These are phyloP conservation scores for Hyposoter dolosus DNA, from an alignment of 2,888 invertebrate species.

Conservation along the genomic window DNA sequence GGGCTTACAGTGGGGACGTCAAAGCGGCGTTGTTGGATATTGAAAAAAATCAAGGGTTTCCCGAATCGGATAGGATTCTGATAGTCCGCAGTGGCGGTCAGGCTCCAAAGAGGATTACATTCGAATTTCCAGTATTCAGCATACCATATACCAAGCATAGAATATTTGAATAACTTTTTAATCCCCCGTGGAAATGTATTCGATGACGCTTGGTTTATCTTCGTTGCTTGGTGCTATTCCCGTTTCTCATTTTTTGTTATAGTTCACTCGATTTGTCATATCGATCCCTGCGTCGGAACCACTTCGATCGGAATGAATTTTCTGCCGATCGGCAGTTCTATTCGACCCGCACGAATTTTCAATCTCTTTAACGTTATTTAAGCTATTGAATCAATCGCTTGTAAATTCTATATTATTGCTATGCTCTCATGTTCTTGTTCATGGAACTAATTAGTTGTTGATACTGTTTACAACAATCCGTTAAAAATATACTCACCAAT, in stretches of 20 bases:
- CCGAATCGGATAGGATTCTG: constrained; percentile 39
- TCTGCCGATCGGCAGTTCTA: background rate
- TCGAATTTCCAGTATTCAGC: constrained; percentile 76
- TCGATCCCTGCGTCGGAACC: background rate
- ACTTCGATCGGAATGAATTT: background rate
- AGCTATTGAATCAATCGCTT: background rate
- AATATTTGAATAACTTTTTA: constrained; percentile 80
- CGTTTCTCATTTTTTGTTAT: background rate
- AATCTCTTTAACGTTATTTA: background rate
- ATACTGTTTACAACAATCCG: background rate
- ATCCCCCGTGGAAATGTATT: constrained; percentile 73
- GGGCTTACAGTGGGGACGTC: background rate
- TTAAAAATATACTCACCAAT: background rate
- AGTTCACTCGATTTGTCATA: constrained; percentile 5
- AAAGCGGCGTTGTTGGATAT: background rate
- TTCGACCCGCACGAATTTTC: background rate
- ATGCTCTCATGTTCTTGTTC: background rate
- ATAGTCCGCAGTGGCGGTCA: constrained; percentile 33
- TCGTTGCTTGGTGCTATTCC: constrained; percentile 48
- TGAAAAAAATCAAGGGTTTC: constrained; percentile 14
- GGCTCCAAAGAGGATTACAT: constrained; percentile 75
- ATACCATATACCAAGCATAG: constrained; percentile 73
- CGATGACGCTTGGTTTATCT: constrained; percentile 67
- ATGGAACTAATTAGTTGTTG: background rate
- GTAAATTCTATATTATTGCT: background rate